Conservation (phyloP, 2,797 vertebrate species). For the Coilia nasus region DNA sequence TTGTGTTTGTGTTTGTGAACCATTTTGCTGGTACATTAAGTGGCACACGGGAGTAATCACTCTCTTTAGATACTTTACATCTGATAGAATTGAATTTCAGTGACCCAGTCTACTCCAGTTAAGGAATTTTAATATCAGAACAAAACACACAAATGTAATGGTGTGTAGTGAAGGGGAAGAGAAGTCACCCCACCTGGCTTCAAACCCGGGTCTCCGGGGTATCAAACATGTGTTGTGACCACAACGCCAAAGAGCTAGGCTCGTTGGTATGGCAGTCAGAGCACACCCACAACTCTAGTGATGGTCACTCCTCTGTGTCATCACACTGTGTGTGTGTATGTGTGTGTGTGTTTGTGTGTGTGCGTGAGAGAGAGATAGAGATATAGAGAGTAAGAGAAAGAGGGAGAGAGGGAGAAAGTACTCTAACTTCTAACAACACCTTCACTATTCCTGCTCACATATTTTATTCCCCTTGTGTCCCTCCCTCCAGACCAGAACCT, state of each 20-base stretch:
- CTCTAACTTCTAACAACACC: not conserved
- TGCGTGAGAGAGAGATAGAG: not conserved
- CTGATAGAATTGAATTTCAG: not conserved
- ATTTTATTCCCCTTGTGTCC: slow-evolving; percentile 16
- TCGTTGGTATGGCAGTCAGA: too few relatives aligned
- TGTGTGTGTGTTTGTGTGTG: not conserved
- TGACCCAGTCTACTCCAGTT: not conserved
- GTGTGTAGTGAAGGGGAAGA: too few relatives aligned
- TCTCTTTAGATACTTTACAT: not conserved
- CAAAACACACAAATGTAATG: too few relatives aligned
- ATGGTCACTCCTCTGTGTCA: too few relatives aligned
- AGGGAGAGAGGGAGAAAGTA: not conserved
- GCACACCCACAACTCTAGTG: too few relatives aligned
- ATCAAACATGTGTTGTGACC: too few relatives aligned
- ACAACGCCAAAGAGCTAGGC: too few relatives aligned
- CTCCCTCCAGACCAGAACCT: slow-evolving; percentile 18
- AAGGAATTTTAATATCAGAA: not conserved
- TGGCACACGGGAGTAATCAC: not conserved
- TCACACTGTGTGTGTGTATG: too few relatives aligned
- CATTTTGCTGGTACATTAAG: not conserved
- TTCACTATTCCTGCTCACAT: not conserved
- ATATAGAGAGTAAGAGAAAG: too few relatives aligned
- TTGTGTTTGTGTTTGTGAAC: too few relatives aligned
- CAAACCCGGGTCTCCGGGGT: too few relatives aligned
- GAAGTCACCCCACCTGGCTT: too few relatives aligned